Evolutionary conservation across 2,113 vertebrate species (phyloP).

Genomic region (Eidolon helvum): DNA sequence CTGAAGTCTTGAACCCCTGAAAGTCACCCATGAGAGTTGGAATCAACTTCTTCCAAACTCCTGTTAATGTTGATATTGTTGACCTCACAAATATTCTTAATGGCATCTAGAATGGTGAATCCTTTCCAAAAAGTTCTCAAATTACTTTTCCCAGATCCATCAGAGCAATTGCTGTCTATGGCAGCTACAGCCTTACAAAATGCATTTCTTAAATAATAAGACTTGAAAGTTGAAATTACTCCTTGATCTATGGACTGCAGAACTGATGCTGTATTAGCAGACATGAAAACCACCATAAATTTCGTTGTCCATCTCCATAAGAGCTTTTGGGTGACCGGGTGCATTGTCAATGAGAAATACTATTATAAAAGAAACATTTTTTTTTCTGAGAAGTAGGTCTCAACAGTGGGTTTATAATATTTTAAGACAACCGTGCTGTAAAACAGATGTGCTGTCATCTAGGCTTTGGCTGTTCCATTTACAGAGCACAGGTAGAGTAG

Average conservation of each 20-base stretch:
- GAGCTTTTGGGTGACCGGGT: not conserved
- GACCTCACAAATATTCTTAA: not conserved
- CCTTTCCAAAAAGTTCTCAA: not conserved
- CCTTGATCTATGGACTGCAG: not conserved
- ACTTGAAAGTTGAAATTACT: not conserved
- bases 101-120: not conserved
- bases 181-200: not conserved
- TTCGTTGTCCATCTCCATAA: not conserved
- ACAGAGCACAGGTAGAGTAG: not conserved
- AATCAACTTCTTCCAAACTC: not conserved
- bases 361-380: not conserved
- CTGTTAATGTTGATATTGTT: not conserved
- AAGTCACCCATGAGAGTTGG: not conserved
- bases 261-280: not conserved
- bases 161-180: not conserved
- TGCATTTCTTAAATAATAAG: not conserved
- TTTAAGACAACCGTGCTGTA: not conserved
- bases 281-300: not conserved
- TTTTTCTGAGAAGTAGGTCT: not conserved
- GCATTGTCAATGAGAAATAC: not conserved
- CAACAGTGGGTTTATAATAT: not conserved
- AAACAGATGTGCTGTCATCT: not conserved
- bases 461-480: not conserved
- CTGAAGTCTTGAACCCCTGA: not conserved
- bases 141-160: not conserved